Conservation (phyloP, 2,797 vertebrate genomes). For the Spinus pinus region DNA sequence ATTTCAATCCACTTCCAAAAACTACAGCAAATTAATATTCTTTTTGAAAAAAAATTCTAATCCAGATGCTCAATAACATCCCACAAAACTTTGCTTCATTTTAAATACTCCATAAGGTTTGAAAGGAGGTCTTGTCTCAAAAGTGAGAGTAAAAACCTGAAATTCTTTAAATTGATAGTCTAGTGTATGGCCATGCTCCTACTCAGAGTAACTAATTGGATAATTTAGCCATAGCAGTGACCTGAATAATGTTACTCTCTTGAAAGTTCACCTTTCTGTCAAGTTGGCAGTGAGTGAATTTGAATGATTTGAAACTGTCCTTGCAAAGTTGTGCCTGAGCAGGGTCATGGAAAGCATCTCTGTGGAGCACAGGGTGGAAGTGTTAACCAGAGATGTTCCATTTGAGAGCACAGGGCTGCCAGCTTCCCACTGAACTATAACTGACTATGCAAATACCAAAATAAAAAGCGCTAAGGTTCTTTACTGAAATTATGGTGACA, state of each 20-base stretch:
- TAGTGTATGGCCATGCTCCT: not conserved
- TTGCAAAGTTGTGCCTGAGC: not conserved
- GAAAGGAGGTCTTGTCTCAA: not conserved
- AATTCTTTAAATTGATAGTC: not conserved
- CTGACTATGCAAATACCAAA: conserved; percentile 50
- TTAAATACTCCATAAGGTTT: not conserved
- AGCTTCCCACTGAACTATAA: not conserved
- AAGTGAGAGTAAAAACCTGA: not conserved
- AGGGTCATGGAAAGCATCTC: not conserved
- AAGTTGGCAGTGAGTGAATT: conserved; percentile 19
- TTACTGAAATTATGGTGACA: conserved; percentile 16
- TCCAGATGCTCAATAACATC: not conserved
- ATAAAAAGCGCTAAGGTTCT: not conserved
- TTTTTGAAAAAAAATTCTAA: not conserved
- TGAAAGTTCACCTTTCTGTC: conserved; percentile 37
- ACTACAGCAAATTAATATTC: not conserved
- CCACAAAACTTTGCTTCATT: not conserved
- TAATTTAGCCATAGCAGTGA: conserved; percentile 26
- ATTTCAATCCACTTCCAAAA: not conserved
- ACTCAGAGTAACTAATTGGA: not conserved
- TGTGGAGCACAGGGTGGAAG: not conserved
- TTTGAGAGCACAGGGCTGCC: not conserved
- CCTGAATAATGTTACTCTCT: not conserved
- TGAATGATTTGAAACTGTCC: not conserved
- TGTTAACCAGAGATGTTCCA: conserved; percentile 37